A percentile compares a stretch with the other conserved stretches of the same genome.
phyloP scores from a whole-genome alignment of 2,113 vertebrate genomes.

The Lucifuga dentata region DNA sequence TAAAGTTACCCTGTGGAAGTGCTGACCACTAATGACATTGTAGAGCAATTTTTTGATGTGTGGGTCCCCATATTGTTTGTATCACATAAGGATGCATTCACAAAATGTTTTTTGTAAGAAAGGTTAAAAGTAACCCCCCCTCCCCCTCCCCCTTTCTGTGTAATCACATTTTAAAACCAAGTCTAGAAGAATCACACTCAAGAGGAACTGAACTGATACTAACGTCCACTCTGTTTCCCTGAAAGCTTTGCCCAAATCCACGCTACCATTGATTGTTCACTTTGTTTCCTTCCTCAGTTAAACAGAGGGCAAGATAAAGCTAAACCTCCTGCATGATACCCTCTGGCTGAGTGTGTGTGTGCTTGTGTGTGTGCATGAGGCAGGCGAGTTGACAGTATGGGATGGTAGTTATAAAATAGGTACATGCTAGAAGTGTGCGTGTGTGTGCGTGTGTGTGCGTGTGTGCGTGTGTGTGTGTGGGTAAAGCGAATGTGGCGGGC shows the following conservation, averaged over 20 bases:
- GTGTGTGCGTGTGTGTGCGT: conserved; percentile 8
- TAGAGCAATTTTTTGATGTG: too few relatives aligned
- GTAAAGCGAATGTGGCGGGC: conserved; percentile 59
- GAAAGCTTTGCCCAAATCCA: conserved; percentile 66
- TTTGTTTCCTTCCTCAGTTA: conserved; percentile 55
- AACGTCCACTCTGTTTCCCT: conserved; percentile 50
- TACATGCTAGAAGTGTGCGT: conserved; percentile 7
- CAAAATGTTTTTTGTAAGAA: too few relatives aligned
- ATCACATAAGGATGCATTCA: too few relatives aligned
- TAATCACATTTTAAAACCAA: conserved; percentile 70
- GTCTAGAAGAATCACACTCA: conserved; percentile 54
- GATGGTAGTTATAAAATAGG: conserved; percentile 39
- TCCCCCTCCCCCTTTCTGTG: conserved; percentile 25
- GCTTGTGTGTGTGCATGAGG: conserved; percentile 28
- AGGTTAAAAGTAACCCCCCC: too few relatives aligned
- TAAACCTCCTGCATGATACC: conserved; percentile 27
- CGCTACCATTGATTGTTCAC: conserved; percentile 59
- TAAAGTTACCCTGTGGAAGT: too few relatives aligned
- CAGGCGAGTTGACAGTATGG: conserved; percentile 25
- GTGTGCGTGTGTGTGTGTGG: conserved; percentile 16
- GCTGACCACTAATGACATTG: too few relatives aligned
- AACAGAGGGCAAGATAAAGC: conserved; percentile 49
- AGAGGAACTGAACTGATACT: conserved; percentile 56
- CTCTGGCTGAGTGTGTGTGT: conserved; percentile 22
- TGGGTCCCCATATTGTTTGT: too few relatives aligned